Percentiles rank a stretch among this genome's conserved stretches.
Evolutionary conservation across 1,140 invertebrate genomes (phyloP).

Genomic region (Ctenoplectra terminalis): DNA sequence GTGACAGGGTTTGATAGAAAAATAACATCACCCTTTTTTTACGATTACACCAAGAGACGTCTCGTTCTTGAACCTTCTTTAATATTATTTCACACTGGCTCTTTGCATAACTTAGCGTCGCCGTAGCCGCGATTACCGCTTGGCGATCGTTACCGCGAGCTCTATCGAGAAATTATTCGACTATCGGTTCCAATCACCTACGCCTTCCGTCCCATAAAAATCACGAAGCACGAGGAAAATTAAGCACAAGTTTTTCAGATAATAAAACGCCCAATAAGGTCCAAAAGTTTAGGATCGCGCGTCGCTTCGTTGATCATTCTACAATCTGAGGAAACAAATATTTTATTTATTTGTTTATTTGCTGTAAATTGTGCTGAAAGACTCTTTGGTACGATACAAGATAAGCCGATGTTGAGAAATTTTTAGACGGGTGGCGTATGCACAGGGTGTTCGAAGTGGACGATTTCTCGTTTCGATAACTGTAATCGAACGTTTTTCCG

Average conservation of each 20-base stretch:
- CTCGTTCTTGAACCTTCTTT: not conserved
- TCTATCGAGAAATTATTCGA: slow-evolving; percentile 20
- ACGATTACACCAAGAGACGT: not conserved
- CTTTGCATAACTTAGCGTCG: not conserved
- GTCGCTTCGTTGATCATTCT: not conserved
- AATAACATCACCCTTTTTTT: not conserved
- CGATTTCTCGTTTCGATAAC: no score
- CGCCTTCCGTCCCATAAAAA: not conserved
- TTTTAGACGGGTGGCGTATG: no score
- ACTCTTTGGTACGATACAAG: no score
- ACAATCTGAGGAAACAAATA: no score
- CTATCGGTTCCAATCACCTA: not conserved
- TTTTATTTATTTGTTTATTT: no score
- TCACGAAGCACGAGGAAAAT: not conserved
- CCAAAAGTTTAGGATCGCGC: not conserved
- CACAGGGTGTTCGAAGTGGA: no score
- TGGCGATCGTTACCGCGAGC: not conserved
- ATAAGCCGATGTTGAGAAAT: no score
- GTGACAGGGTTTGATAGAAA: not conserved
- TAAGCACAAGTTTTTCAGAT: not conserved
- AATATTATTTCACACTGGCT: not conserved
- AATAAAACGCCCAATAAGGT: not conserved
- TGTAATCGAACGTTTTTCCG: no score
- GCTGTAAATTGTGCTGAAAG: no score
- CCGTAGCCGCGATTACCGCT: no score